A percentile compares a stretch with the other conserved stretches of the same genome.
Evolutionary conservation across 1,140 invertebrate species (phyloP).

Genomic region (Platyscapa corneri): DNA sequence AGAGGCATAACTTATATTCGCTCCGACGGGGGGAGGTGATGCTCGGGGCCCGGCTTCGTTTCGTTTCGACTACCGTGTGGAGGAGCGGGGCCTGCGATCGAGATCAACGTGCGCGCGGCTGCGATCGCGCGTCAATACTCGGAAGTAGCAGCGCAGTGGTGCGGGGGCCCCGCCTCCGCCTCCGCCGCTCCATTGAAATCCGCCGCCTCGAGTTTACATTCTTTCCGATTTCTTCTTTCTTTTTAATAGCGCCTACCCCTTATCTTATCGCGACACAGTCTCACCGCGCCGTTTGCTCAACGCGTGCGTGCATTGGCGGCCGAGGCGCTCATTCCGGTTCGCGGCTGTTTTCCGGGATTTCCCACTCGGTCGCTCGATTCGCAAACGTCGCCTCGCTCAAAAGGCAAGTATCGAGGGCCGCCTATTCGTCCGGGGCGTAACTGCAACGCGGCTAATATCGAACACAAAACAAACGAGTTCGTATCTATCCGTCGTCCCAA

Average conservation of each 20-base stretch:
- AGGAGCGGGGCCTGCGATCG: not conserved
- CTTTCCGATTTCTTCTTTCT: not conserved
- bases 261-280: slow-evolving; percentile 21
- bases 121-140: not conserved
- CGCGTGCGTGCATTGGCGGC: not conserved
- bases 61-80: slow-evolving; percentile 37
- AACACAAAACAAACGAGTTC: too few relatives aligned
- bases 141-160: slow-evolving; percentile 11
- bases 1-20: not conserved
- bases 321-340: not conserved
- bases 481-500: too few relatives aligned
- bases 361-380: too few relatives aligned
- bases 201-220: slow-evolving; percentile 53
- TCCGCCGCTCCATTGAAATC: slow-evolving; percentile 55
- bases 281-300: slow-evolving; percentile 12
- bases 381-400: too few relatives aligned
- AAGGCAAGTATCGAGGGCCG: too few relatives aligned
- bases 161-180: too few relatives aligned
- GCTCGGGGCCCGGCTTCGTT: not conserved
- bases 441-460: too few relatives aligned
- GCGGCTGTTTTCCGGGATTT: too few relatives aligned
- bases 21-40: slow-evolving; percentile 8
- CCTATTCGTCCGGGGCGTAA: too few relatives aligned
- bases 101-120: not conserved
- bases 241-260: slow-evolving; percentile 6